Percentiles rank a stretch among this genome's conserved stretches.
These are phyloP conservation scores for Ornithoptera priamus DNA, from an alignment of 2,888 invertebrate species.

Conservation along the genomic window DNA sequence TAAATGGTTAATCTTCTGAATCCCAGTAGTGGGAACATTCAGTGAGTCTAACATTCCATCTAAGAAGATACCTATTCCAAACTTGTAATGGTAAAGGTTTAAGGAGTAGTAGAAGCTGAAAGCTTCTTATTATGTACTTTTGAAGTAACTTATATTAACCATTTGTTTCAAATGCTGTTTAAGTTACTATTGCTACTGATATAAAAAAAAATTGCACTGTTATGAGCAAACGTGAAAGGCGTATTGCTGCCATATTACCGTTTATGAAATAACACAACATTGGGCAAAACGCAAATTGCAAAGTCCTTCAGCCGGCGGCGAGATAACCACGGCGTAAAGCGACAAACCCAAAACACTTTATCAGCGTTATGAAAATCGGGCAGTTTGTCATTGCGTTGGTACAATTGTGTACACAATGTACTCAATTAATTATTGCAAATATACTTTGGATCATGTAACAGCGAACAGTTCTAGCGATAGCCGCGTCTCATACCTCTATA, in stretches of 20 bases:
- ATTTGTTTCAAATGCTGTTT: too few species aligned
- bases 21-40: too few species aligned
- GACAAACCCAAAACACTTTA: constrained; percentile 12
- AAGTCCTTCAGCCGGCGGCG: constrained; percentile 19
- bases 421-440: neutral
- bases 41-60: too few species aligned
- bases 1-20: too few species aligned
- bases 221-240: constrained; percentile 11
- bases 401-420: constrained; percentile 7
- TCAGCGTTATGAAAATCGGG: constrained; percentile 13
- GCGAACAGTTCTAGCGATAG: too few species aligned
- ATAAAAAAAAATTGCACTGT: neutral
- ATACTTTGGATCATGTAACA: too few species aligned
- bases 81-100: too few species aligned
- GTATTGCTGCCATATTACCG: constrained; percentile 4
- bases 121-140: too few species aligned
- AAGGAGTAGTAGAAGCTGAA: too few species aligned
- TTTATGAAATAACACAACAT: constrained; percentile 17
- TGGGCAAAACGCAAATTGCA: constrained; percentile 20
- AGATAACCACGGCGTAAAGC: constrained; percentile 15
- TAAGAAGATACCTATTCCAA: too few species aligned
- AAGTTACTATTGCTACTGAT: neutral
- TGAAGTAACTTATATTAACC: too few species aligned
- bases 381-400: constrained; percentile 13
- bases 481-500: too few species aligned